A percentile compares a stretch with the other conserved stretches of the same genome.
phyloP scores from a whole-genome alignment of 1,140 invertebrate genomes.

The Diorhabda elongata region DNA sequence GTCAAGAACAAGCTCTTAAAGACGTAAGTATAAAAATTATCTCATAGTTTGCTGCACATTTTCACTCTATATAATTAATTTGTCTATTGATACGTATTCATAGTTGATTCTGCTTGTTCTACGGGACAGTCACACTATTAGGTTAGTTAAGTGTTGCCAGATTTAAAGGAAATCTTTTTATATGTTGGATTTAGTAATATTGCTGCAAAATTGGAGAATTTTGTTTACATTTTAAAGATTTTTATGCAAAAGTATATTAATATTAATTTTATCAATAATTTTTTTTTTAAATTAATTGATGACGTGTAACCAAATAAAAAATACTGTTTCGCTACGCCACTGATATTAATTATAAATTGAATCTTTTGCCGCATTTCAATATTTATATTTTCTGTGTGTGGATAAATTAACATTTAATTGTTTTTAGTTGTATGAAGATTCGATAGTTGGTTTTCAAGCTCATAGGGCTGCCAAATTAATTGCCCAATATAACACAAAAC shows the following conservation, averaged over 20 bases:
- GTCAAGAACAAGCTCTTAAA: slow-evolving; percentile 1
- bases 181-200: too few relatives aligned
- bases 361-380: too few relatives aligned
- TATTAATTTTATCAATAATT: background rate
- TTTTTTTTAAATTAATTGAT: too few relatives aligned
- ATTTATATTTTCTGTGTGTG: too few relatives aligned
- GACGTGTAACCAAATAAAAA: too few relatives aligned
- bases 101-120: too few relatives aligned
- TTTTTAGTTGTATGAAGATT: slow-evolving; percentile 51
- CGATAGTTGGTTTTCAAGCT: slow-evolving; percentile 50
- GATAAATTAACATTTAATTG: too few relatives aligned
- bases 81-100: background rate
- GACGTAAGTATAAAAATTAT: slow-evolving; percentile 42
- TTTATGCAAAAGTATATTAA: background rate
- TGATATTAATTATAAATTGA: too few relatives aligned
- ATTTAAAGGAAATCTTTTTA: too few relatives aligned
- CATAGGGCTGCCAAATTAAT: slow-evolving; percentile 52
- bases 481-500: slow-evolving; percentile 45
- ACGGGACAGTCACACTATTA: too few relatives aligned
- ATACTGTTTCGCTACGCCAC: too few relatives aligned
- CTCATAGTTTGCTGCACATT: background rate
- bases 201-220: background rate
- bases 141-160: too few relatives aligned
- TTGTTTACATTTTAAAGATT: background rate
- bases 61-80: background rate